Percentiles rank a stretch among this genome's conserved stretches.
Conservation (phyloP, 2,797 vertebrate genomes). For the Tauraco hartlaubi region DNA sequence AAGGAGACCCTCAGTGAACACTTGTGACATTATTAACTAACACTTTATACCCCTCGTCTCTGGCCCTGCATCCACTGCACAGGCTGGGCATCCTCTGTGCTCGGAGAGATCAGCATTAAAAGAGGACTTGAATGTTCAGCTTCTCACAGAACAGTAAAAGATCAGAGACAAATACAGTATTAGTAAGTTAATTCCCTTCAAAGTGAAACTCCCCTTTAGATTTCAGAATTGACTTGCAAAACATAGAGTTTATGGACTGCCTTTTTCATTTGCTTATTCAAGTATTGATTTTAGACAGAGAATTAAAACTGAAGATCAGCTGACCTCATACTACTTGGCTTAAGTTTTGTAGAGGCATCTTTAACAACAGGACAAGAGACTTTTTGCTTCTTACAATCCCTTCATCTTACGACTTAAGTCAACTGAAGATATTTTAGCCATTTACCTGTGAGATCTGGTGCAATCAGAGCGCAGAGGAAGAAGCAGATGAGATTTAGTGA, state of each 20-base stretch:
- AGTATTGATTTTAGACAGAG: not conserved
- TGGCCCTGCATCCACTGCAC: not conserved
- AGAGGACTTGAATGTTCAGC: not conserved
- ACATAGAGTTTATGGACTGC: not conserved
- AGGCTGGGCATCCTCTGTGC: not conserved
- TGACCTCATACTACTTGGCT: not conserved
- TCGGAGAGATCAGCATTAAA: not conserved
- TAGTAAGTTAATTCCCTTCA: not conserved
- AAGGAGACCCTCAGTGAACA: not conserved
- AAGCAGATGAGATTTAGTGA: conserved; percentile 10
- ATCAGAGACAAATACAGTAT: not conserved
- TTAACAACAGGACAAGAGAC: not conserved
- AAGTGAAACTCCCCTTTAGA: not conserved
- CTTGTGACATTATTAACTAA: not conserved
- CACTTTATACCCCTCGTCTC: not conserved
- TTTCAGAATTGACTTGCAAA: not conserved
- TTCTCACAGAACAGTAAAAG: not conserved
- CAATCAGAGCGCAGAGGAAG: conserved; percentile 50
- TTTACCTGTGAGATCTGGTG: conserved; percentile 68
- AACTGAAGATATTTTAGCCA: not conserved
- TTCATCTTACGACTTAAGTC: not conserved
- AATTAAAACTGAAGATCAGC: not conserved
- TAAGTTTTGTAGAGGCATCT: not conserved
- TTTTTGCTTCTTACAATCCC: not conserved
- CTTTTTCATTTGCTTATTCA: not conserved